Evolutionary conservation across 2,888 invertebrate species (phyloP).

Genomic region (Geophilus truncorum): DNA sequence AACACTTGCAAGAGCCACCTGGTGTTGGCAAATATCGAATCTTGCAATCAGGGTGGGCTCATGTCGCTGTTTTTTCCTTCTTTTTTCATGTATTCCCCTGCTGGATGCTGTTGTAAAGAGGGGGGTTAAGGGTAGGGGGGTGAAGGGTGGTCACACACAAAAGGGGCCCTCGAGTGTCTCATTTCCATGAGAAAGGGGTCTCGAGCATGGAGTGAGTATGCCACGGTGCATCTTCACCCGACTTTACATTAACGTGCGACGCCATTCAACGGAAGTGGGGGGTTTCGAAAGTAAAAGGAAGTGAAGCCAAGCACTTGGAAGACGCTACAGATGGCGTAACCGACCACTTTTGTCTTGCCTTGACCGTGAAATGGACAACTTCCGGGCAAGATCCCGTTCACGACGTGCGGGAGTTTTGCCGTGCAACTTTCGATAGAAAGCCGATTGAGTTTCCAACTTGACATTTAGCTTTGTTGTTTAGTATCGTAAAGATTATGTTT

Average conservation of each 20-base stretch:
- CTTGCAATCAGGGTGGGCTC: background rate
- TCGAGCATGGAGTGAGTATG: constrained; percentile 27
- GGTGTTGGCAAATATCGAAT: background rate
- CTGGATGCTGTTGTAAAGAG: background rate
- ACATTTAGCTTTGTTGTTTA: too few relatives aligned
- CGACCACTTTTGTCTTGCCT: background rate
- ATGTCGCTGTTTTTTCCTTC: background rate
- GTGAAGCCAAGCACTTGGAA: background rate
- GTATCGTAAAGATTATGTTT: too few relatives aligned
- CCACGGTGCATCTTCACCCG: constrained; percentile 9
- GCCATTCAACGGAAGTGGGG: constrained; percentile 3
- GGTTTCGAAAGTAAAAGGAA: background rate
- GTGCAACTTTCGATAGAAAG: background rate
- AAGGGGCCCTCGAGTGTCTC: constrained; percentile 27
- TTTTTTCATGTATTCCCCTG: background rate
- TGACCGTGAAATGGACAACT: background rate
- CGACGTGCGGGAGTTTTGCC: too few relatives aligned
- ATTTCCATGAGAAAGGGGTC: constrained; percentile 32
- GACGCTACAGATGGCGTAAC: background rate
- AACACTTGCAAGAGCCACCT: background rate
- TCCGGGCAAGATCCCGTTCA: too few relatives aligned
- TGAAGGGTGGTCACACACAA: constrained; percentile 13
- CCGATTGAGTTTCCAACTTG: too few relatives aligned
- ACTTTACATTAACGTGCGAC: constrained; percentile 22
- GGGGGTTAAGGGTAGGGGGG: too few relatives aligned